A percentile compares a stretch with the other conserved stretches of the same genome.
These are phyloP conservation scores for Callipepla californica DNA, from an alignment of 2,113 vertebrate species.

Conservation along the genomic window DNA sequence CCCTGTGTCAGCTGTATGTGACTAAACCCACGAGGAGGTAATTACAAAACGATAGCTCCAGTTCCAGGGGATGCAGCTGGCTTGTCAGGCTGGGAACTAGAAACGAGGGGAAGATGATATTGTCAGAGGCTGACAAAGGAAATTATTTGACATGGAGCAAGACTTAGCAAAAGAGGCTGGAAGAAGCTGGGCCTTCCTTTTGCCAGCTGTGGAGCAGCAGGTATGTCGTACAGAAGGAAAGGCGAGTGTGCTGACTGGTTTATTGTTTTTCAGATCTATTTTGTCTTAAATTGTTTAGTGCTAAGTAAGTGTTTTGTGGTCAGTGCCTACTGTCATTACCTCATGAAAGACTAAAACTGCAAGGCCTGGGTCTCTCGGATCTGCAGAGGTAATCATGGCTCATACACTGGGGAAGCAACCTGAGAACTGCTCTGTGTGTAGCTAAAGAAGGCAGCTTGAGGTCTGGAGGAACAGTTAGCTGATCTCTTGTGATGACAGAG, in stretches of 20 bases:
- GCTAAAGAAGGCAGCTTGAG: not conserved
- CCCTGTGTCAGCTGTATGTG: conserved; percentile 20
- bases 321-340: not conserved
- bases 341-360: not conserved
- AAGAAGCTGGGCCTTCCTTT: not conserved
- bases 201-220: not conserved
- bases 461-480: not conserved
- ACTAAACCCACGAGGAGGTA: conserved; percentile 20
- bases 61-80: conserved; percentile 7
- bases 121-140: not conserved
- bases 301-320: conserved; percentile 21
- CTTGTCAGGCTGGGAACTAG: not conserved
- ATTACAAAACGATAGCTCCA: not conserved
- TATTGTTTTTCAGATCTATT: not conserved
- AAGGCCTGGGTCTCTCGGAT: not conserved
- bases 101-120: not conserved
- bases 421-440: not conserved
- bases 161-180: not conserved
- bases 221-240: not conserved
- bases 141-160: not conserved
- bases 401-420: not conserved
- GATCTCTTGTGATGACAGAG: not conserved
- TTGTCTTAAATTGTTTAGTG: not conserved
- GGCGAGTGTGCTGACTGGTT: not conserved
- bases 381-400: not conserved